phyloP scores from a whole-genome alignment of 2,113 vertebrate genomes.

The Chloropsis hardwickii region DNA sequence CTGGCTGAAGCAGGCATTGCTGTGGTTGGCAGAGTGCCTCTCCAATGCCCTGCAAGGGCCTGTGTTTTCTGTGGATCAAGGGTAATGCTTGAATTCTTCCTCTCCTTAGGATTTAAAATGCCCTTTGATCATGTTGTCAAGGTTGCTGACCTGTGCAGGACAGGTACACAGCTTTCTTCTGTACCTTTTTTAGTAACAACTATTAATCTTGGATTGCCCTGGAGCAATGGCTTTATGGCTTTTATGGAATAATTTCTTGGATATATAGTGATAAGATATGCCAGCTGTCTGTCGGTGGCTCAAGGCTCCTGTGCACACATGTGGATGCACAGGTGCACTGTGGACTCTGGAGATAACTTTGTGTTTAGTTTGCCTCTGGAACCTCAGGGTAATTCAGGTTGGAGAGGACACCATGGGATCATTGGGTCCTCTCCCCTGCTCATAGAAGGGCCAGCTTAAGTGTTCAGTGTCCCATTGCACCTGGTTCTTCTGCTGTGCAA shows the following conservation, averaged over 20 bases:
- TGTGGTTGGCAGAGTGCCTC: neutral
- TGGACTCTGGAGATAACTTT: neutral
- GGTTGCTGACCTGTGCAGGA: neutral
- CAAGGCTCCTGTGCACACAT: neutral
- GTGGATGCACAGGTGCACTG: neutral
- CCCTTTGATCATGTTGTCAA: neutral
- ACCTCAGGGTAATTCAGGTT: neutral
- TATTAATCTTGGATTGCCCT: neutral
- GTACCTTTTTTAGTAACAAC: neutral
- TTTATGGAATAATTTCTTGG: neutral
- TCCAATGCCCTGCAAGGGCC: neutral
- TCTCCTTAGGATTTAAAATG: neutral
- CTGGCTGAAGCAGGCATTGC: neutral
- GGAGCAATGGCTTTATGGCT: constrained; percentile 9
- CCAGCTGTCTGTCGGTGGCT: accelerated
- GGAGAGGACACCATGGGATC: neutral
- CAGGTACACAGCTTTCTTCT: neutral
- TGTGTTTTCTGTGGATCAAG: neutral
- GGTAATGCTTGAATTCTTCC: neutral
- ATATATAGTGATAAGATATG: neutral
- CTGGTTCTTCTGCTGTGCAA: neutral
- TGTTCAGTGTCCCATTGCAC: neutral
- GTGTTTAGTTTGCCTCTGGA: neutral
- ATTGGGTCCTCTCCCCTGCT: accelerated
- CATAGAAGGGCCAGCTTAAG: neutral